Base-by-base conservation (phyloP, 1,140 invertebrate genomes). In the Drosophila murphyi region DNA sequence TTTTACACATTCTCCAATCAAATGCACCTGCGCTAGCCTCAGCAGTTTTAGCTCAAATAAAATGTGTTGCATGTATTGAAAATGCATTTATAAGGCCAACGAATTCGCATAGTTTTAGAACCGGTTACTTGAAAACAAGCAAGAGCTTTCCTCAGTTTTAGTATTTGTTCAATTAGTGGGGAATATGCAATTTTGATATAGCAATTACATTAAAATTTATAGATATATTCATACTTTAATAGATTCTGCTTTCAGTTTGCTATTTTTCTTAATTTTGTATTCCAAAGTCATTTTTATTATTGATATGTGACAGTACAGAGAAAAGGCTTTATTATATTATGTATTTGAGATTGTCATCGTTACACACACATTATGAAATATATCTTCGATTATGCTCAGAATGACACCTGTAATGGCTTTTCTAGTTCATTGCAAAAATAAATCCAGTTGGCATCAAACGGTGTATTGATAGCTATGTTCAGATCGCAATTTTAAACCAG, bases 341-440 rank as follows among this genome's bases (percentile, higher is more conserved):
- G 10, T 35, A 52, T 52, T 2, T 43, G 2, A 41, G 0, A 1
- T 70, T 52, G 5, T 86, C 82, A 71, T 86, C 82, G n/a, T n/a
- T n/a, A n/a, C n/a, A n/a, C n/a, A 50, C 20, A 87, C 65, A 12
- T 72, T 76, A 10, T 82, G 32, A 29, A 87, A 87, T 4, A 81
- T 68, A 50, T 87, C 76, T 5, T 87, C 52, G 4, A 87, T n/a
- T 34, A 87, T 60, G 6, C 67, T 54, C n/a, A 65, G 50, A 20
- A 87, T 87, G 1, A 87, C 76, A 3, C 76, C 61, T 20, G 68
- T 61, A 8, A 87, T 29, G 82, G 68, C n/a, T 62, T 62, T 69
- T 87, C 82, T n/a, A 79, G n/a, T 41, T 87, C 82, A 32, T 87
- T 87, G 82, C 82, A 87, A 62, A 87, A 79, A 48, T 79, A 76